Base-by-base conservation (phyloP, 1,140 invertebrate genomes). In the Oppia nitens region DNA sequence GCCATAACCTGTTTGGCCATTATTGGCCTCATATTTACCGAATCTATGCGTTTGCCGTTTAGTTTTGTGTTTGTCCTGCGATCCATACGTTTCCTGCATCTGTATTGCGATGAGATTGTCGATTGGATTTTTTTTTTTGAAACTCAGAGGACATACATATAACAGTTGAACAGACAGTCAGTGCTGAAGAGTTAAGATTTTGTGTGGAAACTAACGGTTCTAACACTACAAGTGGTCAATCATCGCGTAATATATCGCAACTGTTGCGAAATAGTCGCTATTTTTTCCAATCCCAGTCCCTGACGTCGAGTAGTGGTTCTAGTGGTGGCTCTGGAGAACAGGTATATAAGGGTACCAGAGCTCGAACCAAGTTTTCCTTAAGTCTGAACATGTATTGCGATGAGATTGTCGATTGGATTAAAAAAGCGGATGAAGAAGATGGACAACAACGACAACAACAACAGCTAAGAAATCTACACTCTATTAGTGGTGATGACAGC, bases 191-290 rank as follows among this genome's bases (percentile, higher is more conserved):
- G n/a, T n/a, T n/a, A n/a, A n/a, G n/a, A n/a, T n/a, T n/a, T n/a
- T 80, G 81, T 65, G 78, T 85, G 65, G 76, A 91, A 68, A 78
- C 74, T 57, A 86, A 90, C 67, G 91, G 86, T 72, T 91, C 87
- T 75, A 78, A 80, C 48, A 86, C 88, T 70, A 82, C 84, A 47
- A 83, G 81, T 53, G 26, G 6, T 25, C 21, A 53, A 11, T 53
- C n/a, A 25, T 53, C 12, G 20, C 25, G 52, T 25, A 53, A 20
- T 20, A 50, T 50, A 20, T 50, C 48, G 21, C 17, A 50, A 20
- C 23, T 50, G 17, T 50, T 20, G 17, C 4, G 52, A 53, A 23
- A 23, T 11, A 26, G 17, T 53, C 3, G 9, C 9, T 4, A 50
- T 50, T 50, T 26, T 4, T 50, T 50, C n/a, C 57, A 45, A 32